Base-by-base conservation (phyloP, 2,888 invertebrate genomes). In the Drosophila peninsularis region DNA sequence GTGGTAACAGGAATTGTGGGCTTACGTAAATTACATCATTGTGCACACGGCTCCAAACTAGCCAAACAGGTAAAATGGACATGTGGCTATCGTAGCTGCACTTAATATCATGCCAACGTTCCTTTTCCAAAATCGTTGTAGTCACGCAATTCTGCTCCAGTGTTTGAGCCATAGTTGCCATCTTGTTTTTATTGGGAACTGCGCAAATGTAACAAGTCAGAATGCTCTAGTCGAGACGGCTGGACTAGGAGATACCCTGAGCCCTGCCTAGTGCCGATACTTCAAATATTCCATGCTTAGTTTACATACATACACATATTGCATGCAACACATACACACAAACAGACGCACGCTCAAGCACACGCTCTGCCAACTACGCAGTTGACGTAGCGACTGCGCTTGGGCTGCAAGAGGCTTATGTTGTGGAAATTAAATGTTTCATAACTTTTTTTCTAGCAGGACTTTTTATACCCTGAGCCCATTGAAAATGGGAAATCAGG, bases 91-190 rank as follows among this genome's bases (percentile, higher is more conserved):
- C 91, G 76, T 92, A 91, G 90, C 90, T 90, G 70, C 91, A 94
- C 92, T 96, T 96, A 64, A 97, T 95, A 82, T 96, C 95, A 90
- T 96, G 93, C 96, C 96, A 95, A 89, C 96, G 92, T 92, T 96
- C 96, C 41, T 96, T 95, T 87, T 96, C 95, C 95, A 94, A 96
- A 96, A 92, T 92, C 90, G 89, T 89, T 88, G 88, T 90, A 92
- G 91, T 92, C 92, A 92, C 92, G 92, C 92, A 86, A 94, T 94
- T 32, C 93, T 93, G 54, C 24, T 91, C 14, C 90, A 74, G 77
- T 75, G 63, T 61, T 90, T 75, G 77, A 76, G 63, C 58, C 50
- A 50, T 47, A 58, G 69, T 70, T 68, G 88, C 91, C 90, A 91
- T 90, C 88, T 90, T 87, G 67, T 72, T 71, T 82, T 84, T 58